phyloP scores from a whole-genome alignment of 2,113 vertebrate genomes.

The Paraplagusia blochii region DNA sequence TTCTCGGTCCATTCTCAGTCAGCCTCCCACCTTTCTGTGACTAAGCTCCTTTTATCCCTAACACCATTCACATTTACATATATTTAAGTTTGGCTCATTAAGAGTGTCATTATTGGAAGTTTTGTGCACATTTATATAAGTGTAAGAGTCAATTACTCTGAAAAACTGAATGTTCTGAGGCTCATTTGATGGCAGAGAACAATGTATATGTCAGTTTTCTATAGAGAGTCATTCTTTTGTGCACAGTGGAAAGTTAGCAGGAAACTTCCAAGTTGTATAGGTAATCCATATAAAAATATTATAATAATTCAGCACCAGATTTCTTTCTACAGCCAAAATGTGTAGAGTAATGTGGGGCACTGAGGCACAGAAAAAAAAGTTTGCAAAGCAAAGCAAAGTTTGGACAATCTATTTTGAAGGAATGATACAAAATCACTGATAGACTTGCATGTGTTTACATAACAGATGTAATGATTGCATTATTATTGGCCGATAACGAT shows the following conservation, averaged over 20 bases:
- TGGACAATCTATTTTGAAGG: no score
- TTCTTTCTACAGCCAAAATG: background rate
- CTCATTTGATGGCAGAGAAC: constrained; percentile 74
- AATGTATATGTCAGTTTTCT: constrained; percentile 77
- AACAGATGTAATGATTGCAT: no score
- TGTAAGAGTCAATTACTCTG: constrained; percentile 71
- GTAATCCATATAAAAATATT: background rate
- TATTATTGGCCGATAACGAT: no score
- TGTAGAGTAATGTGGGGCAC: background rate
- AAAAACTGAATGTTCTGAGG: constrained; percentile 77
- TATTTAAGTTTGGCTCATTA: constrained; percentile 67
- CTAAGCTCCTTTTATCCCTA: no score
- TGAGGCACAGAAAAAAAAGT: background rate
- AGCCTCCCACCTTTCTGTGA: no score
- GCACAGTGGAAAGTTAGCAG: constrained; percentile 16
- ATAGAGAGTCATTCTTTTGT: constrained; percentile 36
- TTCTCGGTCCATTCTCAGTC: no score
- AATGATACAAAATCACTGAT: no score
- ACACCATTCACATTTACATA: no score
- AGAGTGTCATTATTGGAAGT: constrained; percentile 71
- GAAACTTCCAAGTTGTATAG: background rate
- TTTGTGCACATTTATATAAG: constrained; percentile 66
- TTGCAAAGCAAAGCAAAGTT: no score
- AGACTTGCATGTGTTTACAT: no score
- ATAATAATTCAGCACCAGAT: background rate